Evolutionary conservation across 2,113 vertebrate genomes (phyloP).

Genomic region (Dromiciops gliroides): DNA sequence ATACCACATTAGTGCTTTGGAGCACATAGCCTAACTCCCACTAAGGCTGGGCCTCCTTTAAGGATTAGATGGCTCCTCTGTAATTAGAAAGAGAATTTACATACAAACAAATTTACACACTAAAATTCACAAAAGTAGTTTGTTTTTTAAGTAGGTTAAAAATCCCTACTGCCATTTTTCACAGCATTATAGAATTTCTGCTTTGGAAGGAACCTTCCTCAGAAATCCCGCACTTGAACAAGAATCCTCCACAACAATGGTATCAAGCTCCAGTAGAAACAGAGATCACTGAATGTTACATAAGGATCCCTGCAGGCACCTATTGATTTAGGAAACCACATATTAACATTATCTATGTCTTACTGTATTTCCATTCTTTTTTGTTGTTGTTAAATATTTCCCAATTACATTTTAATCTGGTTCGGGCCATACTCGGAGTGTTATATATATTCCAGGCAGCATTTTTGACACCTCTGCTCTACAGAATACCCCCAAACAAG

Average conservation of each 20-base stretch:
- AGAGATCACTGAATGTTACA: background rate
- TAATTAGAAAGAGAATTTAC: constrained; percentile 54
- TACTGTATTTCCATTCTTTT: background rate
- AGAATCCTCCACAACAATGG: background rate
- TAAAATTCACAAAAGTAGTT: constrained; percentile 46
- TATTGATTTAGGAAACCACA: background rate
- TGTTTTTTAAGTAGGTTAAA: constrained; percentile 59
- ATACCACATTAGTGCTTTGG: constrained; percentile 17
- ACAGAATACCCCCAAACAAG: background rate
- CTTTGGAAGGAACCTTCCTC: background rate
- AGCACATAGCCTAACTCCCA: background rate
- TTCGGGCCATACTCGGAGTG: background rate
- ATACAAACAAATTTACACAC: constrained; percentile 41
- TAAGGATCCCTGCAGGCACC: background rate
- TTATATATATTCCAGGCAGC: background rate
- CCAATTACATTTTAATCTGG: background rate
- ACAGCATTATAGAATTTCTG: background rate
- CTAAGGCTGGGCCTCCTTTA: constrained; percentile 38
- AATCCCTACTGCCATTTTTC: constrained; percentile 39
- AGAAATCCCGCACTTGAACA: background rate
- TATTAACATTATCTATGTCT: background rate
- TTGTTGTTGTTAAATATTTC: background rate
- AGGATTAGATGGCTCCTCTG: constrained; percentile 36
- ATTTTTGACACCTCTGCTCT: background rate
- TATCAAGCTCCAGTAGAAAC: background rate